Evolutionary conservation across 2,113 vertebrate species (phyloP).

Genomic region (Sinosuthora webbiana): DNA sequence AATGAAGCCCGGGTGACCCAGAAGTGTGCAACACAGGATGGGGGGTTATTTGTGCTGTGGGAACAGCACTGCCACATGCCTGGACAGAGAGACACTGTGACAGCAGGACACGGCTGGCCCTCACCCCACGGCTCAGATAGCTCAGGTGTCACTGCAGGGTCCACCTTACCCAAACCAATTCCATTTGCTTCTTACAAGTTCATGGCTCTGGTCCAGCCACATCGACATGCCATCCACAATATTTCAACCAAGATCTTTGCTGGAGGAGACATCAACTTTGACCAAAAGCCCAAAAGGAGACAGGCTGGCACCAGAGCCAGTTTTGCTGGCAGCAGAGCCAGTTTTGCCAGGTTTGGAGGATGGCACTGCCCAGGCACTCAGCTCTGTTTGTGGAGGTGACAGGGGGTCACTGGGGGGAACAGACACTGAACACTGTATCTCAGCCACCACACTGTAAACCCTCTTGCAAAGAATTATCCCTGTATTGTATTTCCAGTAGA

Average conservation of each 20-base stretch:
- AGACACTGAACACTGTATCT: rapidly evolving
- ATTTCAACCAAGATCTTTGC: background rate
- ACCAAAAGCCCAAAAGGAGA: background rate
- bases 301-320: background rate
- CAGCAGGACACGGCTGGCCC: background rate
- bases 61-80: background rate
- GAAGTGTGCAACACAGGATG: rapidly evolving
- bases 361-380: rapidly evolving
- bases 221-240: rapidly evolving
- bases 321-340: background rate
- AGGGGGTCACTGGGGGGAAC: rapidly evolving
- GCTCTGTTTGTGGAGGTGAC: rapidly evolving
- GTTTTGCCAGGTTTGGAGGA: background rate
- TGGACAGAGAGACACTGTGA: rapidly evolving
- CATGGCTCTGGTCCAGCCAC: background rate
- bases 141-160: rapidly evolving
- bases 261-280: background rate
- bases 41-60: background rate
- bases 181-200: background rate
- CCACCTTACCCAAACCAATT: background rate
- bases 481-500: background rate
- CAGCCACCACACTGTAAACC: rapidly evolving
- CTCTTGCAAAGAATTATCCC: background rate
- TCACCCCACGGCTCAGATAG: rapidly evolving
- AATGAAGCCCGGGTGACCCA: background rate